Evolutionary conservation across 2,113 vertebrate genomes (phyloP).

Genomic region (Lycocorax pyrrhopterus): DNA sequence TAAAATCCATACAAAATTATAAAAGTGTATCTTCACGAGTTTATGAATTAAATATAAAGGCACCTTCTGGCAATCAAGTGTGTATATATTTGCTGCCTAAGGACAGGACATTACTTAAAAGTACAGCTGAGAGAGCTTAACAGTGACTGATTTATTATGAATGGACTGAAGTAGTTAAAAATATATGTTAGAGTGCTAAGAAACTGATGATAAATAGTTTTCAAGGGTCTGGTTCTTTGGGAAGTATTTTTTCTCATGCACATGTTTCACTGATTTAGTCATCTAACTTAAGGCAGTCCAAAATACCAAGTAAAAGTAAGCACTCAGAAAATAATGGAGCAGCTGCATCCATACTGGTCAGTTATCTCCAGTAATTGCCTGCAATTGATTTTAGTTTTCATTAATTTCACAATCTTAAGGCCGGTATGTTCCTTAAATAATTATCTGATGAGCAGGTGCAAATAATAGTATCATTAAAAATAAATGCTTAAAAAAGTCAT

Average conservation of each 20-base stretch:
- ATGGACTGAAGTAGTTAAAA: constrained; percentile 30
- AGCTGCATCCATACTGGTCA: background rate
- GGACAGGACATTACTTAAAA: constrained; percentile 4
- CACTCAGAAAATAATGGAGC: background rate
- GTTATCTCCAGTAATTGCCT: background rate
- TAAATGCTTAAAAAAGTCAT: background rate
- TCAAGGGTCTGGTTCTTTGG: background rate
- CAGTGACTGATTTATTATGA: constrained; percentile 13
- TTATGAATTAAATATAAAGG: constrained; percentile 57
- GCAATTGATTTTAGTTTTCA: background rate
- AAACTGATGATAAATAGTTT: background rate
- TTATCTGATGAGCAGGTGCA: constrained; percentile 1
- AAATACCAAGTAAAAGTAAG: background rate
- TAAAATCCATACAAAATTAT: constrained; percentile 7
- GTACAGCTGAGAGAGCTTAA: constrained; percentile 9
- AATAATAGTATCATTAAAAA: background rate
- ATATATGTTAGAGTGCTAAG: background rate
- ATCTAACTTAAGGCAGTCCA: background rate
- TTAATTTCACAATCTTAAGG: background rate
- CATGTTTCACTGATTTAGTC: background rate
- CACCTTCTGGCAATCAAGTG: constrained; percentile 39
- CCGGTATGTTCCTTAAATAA: background rate
- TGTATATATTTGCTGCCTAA: constrained; percentile 10
- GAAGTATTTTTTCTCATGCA: background rate
- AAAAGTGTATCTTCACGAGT: background rate